Base-by-base conservation (phyloP, 2,797 vertebrate species). In the Enteromius viviparus region DNA sequence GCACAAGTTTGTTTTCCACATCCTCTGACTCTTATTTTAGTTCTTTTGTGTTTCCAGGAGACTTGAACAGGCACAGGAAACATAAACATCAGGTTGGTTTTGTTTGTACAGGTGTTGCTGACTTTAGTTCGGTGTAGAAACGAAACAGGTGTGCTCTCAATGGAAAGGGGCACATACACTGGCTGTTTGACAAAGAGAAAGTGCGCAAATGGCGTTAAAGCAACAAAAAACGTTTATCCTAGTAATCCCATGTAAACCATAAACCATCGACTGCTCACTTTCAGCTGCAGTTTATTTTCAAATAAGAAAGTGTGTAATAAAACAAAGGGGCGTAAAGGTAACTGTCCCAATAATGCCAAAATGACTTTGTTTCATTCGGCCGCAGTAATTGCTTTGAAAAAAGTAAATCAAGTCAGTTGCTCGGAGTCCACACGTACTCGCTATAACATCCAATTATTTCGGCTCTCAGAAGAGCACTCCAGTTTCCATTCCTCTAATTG, bases 401-500 rank as follows among this genome's bases (percentile, higher is more conserved):
- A 76, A 37, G 49, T 29, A 62, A 71, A 71, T 71, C 66, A 70
- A 80, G 66, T 55, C 51, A 19, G 47, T 62, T 4, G 23, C 26
- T 62, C 26, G 2, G 23, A 62, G 58, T 70, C 34, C 70, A 83
- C 58, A 87, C 80, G 40, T 14, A 42, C n/a, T 15, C 6, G 19
- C 37, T 69, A 23, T 17, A 85, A 79, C 70, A 82, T 72, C 64
- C 66, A 80, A 82, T 82, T 69, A 87, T 85, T 84, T 78, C 23
- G 21, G 53, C 51, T 66, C 80, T 82, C 74, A 1, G 51, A 85
- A 78, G 53, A 83, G 58, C 78, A 66, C 66, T 81, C 40, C 42
- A 32, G 74, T 81, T 71, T 80, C 85, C 37, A 79, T 78, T 79
- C 80, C 69, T 80, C 49, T 85, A 86, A 88, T 83, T 81, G 83